Conservation (phyloP, 1,140 invertebrate species). For the Diorhabda sublineata region DNA sequence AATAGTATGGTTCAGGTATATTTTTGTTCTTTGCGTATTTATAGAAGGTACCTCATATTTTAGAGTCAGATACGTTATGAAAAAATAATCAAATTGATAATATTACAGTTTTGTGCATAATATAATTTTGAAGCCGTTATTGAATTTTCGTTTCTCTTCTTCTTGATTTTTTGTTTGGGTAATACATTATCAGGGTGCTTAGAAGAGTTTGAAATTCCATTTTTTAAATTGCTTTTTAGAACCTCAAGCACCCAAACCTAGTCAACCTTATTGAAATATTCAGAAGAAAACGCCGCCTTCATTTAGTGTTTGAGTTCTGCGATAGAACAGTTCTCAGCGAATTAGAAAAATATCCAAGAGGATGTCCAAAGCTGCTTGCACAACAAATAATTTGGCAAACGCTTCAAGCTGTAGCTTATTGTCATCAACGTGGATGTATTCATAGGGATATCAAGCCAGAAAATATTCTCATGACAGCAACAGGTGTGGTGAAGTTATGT, state of each 20-base stretch:
- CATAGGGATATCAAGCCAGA: constrained; percentile 98
- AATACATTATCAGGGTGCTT: no score
- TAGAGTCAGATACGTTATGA: no score
- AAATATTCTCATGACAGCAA: constrained; percentile 93
- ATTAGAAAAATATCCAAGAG: constrained; percentile 75
- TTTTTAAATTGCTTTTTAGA: constrained; percentile 57
- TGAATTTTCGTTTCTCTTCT: no score
- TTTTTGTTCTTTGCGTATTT: no score
- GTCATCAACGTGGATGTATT: constrained; percentile 94
- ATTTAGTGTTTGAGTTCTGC: constrained; percentile 98
- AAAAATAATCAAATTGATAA: no score
- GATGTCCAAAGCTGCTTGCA: constrained; percentile 79
- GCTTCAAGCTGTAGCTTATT: constrained; percentile 90
- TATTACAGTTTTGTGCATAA: no score
- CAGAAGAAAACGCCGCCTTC: constrained; percentile 89
- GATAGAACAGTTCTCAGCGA: constrained; percentile 96
- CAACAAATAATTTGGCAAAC: constrained; percentile 96
- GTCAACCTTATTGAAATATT: constrained; percentile 98
- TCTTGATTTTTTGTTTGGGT: no score
- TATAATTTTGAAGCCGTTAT: no score
- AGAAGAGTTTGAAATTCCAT: no score
- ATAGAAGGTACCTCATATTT: no score
- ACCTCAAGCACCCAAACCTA: constrained; percentile 96
- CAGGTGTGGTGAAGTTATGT: constrained; percentile 94
- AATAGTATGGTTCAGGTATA: no score